Conservation (phyloP, 2,888 invertebrate genomes). For the Luperina nickerlii region DNA sequence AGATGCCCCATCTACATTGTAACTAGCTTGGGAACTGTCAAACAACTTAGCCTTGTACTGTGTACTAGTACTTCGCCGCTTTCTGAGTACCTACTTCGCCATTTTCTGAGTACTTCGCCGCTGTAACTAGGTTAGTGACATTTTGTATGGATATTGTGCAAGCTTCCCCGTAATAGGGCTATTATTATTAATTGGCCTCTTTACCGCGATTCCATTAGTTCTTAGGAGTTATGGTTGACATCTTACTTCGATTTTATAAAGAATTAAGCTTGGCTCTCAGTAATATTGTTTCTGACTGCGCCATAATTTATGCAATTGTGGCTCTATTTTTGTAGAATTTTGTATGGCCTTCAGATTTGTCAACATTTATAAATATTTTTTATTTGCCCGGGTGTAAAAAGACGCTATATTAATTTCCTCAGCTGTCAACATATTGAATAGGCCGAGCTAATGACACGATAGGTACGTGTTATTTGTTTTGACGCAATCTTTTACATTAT, state of each 20-base stretch:
- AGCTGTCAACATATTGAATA: slow-evolving; percentile 62
- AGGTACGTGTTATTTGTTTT: slow-evolving; percentile 61
- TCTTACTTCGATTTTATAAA: slow-evolving; percentile 18
- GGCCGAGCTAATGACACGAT: slow-evolving; percentile 57
- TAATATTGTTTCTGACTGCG: background rate
- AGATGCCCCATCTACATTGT: slow-evolving; percentile 25
- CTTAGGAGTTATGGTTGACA: slow-evolving; percentile 28
- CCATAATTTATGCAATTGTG: background rate
- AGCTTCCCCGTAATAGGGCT: slow-evolving; percentile 42
- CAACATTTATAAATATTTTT: background rate
- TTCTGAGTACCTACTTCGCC: background rate
- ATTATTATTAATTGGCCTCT: slow-evolving; percentile 35
- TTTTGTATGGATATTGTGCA: slow-evolving; percentile 51
- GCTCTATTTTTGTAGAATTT: background rate
- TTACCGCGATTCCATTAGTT: slow-evolving; percentile 42
- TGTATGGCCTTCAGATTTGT: background rate
- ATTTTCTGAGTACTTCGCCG: slow-evolving; percentile 1
- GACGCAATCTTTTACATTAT: slow-evolving; percentile 46
- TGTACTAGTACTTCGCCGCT: background rate
- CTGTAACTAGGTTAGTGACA: slow-evolving; percentile 47
- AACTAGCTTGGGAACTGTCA: slow-evolving; percentile 46
- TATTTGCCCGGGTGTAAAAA: background rate
- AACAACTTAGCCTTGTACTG: slow-evolving; percentile 26
- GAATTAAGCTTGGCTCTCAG: background rate
- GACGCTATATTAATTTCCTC: slow-evolving; percentile 51